A percentile compares a stretch with the other conserved stretches of the same genome.
phyloP scores from a whole-genome alignment of 2,113 vertebrate species.

The Spizaetus ornatus region DNA sequence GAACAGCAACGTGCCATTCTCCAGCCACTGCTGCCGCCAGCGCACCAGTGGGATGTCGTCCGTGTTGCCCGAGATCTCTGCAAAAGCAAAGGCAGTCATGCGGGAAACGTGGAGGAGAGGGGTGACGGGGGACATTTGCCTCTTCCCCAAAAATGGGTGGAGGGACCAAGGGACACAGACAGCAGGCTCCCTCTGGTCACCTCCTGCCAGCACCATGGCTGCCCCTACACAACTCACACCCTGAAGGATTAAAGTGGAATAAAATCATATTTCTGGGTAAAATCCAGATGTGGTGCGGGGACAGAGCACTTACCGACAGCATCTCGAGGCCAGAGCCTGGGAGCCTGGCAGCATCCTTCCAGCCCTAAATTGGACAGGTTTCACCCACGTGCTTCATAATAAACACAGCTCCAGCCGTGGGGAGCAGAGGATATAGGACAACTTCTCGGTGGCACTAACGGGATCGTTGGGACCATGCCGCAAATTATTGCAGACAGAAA shows the following conservation, averaged over 20 bases:
- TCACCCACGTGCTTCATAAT: background rate
- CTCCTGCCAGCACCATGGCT: background rate
- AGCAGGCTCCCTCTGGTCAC: background rate
- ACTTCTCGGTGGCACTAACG: background rate
- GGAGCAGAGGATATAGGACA: background rate
- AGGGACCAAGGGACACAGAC: background rate
- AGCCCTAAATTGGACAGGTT: background rate
- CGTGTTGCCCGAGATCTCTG: conserved; percentile 96
- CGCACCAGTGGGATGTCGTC: conserved; percentile 97
- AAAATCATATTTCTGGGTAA: background rate
- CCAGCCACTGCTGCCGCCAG: conserved; percentile 98
- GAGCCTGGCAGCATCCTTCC: background rate
- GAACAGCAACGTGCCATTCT: conserved; percentile 95
- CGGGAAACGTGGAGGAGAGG: accelerated
- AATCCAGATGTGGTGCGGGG: background rate
- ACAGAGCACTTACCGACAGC: background rate
- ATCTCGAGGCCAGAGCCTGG: background rate
- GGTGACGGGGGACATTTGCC: background rate
- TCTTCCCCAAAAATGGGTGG: background rate
- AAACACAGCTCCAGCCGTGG: background rate
- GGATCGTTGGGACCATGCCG: background rate
- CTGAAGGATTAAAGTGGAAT: background rate
- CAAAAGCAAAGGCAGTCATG: background rate
- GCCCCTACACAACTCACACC: background rate
- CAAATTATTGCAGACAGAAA: background rate